Evolutionary conservation across 2,888 invertebrate species (phyloP), one percentile per base, ranked within the genome.

Genomic region (Heliothis peltigera): DNA sequence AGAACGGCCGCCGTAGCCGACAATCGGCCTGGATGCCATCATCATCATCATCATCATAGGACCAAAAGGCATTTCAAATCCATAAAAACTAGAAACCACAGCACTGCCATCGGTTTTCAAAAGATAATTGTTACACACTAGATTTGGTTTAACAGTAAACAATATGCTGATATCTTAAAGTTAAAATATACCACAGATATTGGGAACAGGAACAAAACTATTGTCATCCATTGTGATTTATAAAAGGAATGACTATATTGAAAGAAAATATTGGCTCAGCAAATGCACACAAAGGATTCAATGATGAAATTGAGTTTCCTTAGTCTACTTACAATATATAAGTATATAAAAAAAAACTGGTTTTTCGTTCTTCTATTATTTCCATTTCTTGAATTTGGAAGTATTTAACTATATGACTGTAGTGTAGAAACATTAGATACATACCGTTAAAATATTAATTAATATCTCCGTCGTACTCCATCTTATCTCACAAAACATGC

Each of bases 241-340:
- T 7, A 21, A 7, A 25, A 43, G 6, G 3, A 51, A 48, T 53
- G 12, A 21, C n/a, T 12, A 52, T 61, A 53, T 61, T 47, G 42
- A 25, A 61, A 61, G 42, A 28, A 35, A 57, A 71, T 61, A 70
- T 70, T 70, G 55, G 25, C 51, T 42, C 17, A 53, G 17, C 25
- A 25, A 54, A 48, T 53, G 51, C 43, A 65, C 28, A 57, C 61
- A 58, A 55, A 55, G 22, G 57, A 35, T 46, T 8, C 4, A 32
- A 19, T 51, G 32, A 44, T 4, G 21, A 39, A 43, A 54, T 58
- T 39, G n/a, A 28, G 49, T 61, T 64, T 58, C 54, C 28, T 35
- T 43, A 57, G 57, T 57, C 47, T 32, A 61, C 51, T 65, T 61
- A 28, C 22, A 1, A 53, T 2, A 56, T 35, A 35, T 4, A 18